A percentile compares a stretch with the other conserved stretches of the same genome.
These are phyloP conservation scores for Sipha maydis DNA, from an alignment of 2,888 invertebrate genomes.

Conservation along the genomic window DNA sequence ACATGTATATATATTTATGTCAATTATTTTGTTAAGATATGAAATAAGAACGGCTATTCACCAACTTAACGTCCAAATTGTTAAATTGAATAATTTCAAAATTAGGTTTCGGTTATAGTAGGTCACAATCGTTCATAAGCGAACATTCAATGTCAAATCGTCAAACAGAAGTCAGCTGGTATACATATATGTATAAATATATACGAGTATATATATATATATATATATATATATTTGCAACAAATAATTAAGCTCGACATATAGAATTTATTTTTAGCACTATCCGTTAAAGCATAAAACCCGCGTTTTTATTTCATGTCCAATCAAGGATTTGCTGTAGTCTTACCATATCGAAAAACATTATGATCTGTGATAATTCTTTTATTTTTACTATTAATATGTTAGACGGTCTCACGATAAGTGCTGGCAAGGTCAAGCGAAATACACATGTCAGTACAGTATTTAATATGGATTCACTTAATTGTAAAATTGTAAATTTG, in stretches of 20 bases:
- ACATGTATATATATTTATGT: neutral
- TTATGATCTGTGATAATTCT: neutral
- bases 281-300: neutral
- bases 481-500: conserved; percentile 11
- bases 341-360: conserved; percentile 49
- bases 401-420: conserved; percentile 44
- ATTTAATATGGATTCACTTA: conserved; percentile 26
- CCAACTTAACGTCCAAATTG: neutral
- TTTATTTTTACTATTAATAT: neutral
- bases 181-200: neutral
- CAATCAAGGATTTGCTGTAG: conserved; percentile 50
- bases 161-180: too few relatives aligned
- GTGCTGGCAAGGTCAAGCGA: conserved; percentile 28
- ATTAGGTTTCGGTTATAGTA: conserved; percentile 14
- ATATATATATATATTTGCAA: neutral
- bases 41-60: conserved; percentile 28
- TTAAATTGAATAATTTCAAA: conserved; percentile 29
- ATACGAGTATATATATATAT: too few relatives aligned
- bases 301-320: conserved; percentile 22
- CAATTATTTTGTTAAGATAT: conserved; percentile 1
- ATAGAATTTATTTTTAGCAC: conserved; percentile 6
- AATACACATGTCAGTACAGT: neutral
- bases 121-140: conserved; percentile 8
- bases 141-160: conserved; percentile 32
- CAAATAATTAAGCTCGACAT: neutral